Evolutionary conservation across 30 jellyfish, hydroid and myxozoan genomes (phyloP).

Genomic region (Cassiopea xamachana): DNA sequence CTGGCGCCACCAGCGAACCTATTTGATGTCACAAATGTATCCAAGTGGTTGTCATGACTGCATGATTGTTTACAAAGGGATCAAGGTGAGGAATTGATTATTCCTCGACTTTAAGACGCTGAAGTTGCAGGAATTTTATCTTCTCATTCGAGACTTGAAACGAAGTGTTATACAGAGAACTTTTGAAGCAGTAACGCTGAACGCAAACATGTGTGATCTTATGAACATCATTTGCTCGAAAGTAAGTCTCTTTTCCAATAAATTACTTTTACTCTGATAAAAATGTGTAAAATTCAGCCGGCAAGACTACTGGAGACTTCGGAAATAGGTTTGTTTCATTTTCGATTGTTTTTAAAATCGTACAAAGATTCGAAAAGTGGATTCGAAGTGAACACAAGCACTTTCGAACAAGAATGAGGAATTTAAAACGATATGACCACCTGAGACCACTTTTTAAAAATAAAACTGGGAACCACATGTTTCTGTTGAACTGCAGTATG

Average conservation of each 20-base stretch:
- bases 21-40: conserved; percentile 50
- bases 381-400: no score
- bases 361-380: no score
- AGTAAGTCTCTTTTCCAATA: conserved; percentile 9
- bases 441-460: no score
- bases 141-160: neutral
- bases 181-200: neutral
- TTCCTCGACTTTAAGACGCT: conserved; percentile 17
- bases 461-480: no score
- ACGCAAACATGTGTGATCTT: conserved; percentile 18
- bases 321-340: no score
- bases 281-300: no score
- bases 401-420: no score
- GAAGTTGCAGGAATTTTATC: conserved; percentile 54
- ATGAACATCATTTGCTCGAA: conserved; percentile 7
- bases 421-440: no score
- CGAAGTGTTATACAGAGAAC: neutral
- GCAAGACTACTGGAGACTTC: no score
- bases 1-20: conserved; percentile 2
- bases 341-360: no score
- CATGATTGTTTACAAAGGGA: neutral
- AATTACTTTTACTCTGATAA: neutral
- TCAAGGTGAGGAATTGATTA: conserved; percentile 3
- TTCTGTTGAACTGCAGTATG: no score
- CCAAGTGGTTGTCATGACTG: conserved; percentile 29